A percentile compares a stretch with the other conserved stretches of the same genome.
Conservation (phyloP, 2,888 invertebrate species). For the Acanthacorydalis orientalis region DNA sequence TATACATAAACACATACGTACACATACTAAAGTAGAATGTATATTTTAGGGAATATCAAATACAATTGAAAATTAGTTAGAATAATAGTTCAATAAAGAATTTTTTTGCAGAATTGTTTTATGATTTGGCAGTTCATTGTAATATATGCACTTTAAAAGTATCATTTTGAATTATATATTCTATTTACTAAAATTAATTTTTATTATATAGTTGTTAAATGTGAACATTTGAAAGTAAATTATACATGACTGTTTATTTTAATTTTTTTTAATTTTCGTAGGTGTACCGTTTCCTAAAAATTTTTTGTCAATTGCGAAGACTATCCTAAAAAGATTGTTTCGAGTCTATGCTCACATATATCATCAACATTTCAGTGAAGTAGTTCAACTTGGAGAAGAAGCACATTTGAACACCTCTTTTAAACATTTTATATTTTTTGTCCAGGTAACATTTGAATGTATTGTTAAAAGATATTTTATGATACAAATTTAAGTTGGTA, state of each 20-base stretch:
- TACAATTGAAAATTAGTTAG: background rate
- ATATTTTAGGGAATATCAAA: too few species aligned
- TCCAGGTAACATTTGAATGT: slow-evolving; percentile 44
- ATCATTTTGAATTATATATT: too few species aligned
- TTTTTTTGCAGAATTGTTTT: slow-evolving; percentile 41
- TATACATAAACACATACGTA: too few species aligned
- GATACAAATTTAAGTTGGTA: too few species aligned
- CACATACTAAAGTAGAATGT: too few species aligned
- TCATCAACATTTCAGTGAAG: slow-evolving; percentile 97
- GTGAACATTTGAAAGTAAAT: too few species aligned
- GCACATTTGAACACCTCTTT: slow-evolving; percentile 98
- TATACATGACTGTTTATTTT: too few species aligned
- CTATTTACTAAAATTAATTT: too few species aligned
- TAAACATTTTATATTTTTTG: slow-evolving; percentile 98
- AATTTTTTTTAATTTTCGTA: slow-evolving; percentile 22
- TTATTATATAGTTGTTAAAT: too few species aligned
- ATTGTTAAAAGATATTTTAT: background rate
- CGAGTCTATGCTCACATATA: slow-evolving; percentile 99
- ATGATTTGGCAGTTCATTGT: too few species aligned
- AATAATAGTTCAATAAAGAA: slow-evolving; percentile 93
- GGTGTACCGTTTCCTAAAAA: slow-evolving; percentile 98
- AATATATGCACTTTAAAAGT: too few species aligned
- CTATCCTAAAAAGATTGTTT: slow-evolving; percentile 93
- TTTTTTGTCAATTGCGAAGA: slow-evolving; percentile 91
- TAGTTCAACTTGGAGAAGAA: slow-evolving; percentile 94